phyloP scores from a whole-genome alignment of 2,113 vertebrate species.

The Apeltes quadracus region DNA sequence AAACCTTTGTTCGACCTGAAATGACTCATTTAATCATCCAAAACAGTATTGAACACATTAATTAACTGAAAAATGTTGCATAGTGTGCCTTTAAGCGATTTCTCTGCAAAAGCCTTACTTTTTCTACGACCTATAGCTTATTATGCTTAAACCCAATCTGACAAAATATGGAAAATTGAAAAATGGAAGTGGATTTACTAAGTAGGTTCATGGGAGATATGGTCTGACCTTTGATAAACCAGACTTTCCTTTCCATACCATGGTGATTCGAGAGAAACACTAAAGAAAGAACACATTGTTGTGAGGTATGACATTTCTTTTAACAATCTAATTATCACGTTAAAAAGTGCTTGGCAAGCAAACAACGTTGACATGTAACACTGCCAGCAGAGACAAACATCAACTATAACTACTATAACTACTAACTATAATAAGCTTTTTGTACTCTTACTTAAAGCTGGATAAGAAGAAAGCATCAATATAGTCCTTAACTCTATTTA shows the following conservation, averaged over 20 bases:
- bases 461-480: constrained; percentile 7
- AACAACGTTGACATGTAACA: background rate
- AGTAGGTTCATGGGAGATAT: background rate
- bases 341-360: constrained; percentile 13
- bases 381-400: background rate
- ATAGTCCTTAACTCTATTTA: constrained; percentile 24
- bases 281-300: background rate
- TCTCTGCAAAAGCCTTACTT: background rate
- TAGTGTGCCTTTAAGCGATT: no score
- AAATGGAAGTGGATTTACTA: background rate
- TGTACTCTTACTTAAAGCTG: constrained; percentile 24
- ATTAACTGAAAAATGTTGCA: no score
- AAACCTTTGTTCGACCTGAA: no score
- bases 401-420: constrained; percentile 27
- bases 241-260: background rate
- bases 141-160: background rate
- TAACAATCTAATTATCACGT: background rate
- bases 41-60: no score
- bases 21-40: no score
- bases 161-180: background rate
- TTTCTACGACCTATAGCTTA: background rate
- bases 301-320: background rate
- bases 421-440: constrained; percentile 25
- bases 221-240: background rate
- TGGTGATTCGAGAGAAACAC: background rate